Base-by-base conservation (phyloP, 2,888 invertebrate species). In the Patella pellucida region DNA sequence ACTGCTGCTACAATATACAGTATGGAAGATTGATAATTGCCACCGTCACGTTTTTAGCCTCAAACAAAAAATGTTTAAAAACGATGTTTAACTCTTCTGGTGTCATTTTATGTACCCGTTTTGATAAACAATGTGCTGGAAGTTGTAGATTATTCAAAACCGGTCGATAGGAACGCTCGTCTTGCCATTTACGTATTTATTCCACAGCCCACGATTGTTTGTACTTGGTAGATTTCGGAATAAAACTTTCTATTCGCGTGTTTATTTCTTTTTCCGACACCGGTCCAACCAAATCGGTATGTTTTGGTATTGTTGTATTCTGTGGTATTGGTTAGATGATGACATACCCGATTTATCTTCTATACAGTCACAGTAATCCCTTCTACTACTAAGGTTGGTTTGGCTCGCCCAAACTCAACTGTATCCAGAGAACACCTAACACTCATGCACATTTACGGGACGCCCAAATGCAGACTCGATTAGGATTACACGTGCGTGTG, bases 1-100 rank as follows among this genome's bases (percentile, higher is more conserved):
- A 70, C 31, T 23, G 56, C 54, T 41, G 41, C 69, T 54, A 41
- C 31, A 50, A 74, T n/a, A 73, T 52, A 68, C 19, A 73, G 19
- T 19, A 11, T 52, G 51, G 19, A n/a, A 15, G 69, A 41, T 5
- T 2, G 69, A 41, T 54, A 54, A 54, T 15, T 7, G 14, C 54
- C 54, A 54, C 54, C 54, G 16, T 54, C 16, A 14, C 2, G 54
- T 54, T 54, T 16, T 16, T 5, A 2, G 54, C 54, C 16, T 54
- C 54, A 3, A 54, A 3, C 54, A 54, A 54, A 54, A 54, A 54
- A 2, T 54, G 16, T 16, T 14, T 54, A 3, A 54, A 16, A 16
- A 16, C 54, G 5, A 16, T 54, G 54, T 3, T 54, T 16, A 54
- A 54, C 15, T 54, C 54, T 54, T 3, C 14, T 16, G 14, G 14